Conservation (phyloP, 2,888 invertebrate species). For the Epinotia demarniana region DNA sequence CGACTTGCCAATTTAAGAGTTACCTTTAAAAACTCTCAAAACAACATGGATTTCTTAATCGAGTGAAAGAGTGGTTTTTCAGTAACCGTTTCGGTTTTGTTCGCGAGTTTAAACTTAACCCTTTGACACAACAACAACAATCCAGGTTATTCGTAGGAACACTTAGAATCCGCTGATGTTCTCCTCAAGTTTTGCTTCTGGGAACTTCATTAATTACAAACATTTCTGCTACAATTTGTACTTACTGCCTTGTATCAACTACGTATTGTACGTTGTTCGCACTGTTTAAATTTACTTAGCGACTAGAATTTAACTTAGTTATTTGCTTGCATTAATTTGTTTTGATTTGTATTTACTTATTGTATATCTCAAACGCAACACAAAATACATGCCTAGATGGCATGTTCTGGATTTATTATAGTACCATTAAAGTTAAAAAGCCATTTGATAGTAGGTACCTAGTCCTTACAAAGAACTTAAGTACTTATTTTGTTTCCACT, state of each 20-base stretch:
- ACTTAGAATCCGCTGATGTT: neutral
- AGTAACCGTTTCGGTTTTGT: neutral
- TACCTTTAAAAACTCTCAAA: too few species aligned
- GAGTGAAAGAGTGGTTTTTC: neutral
- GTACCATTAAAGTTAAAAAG: too few species aligned
- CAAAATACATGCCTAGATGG: neutral
- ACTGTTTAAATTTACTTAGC: slow-evolving; percentile 15
- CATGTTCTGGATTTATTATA: too few species aligned
- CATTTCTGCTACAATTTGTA: slow-evolving; percentile 48
- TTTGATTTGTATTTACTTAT: neutral
- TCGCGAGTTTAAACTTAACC: neutral
- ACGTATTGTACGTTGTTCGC: slow-evolving; percentile 22
- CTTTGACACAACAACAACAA: slow-evolving; percentile 16
- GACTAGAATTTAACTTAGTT: slow-evolving; percentile 20
- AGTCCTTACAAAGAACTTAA: too few species aligned
- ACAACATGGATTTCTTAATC: neutral
- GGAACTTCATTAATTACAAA: slow-evolving; percentile 46
- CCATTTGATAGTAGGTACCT: too few species aligned
- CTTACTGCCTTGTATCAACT: slow-evolving; percentile 45
- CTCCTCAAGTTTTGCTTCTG: slow-evolving; percentile 24
- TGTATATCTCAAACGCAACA: neutral
- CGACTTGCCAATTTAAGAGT: too few species aligned
- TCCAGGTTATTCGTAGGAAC: neutral
- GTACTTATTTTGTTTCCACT: too few species aligned
- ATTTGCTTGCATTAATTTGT: slow-evolving; percentile 6